These are phyloP conservation scores for Elachura formosa DNA, from an alignment of 2,113 vertebrate species.

Conservation along the genomic window DNA sequence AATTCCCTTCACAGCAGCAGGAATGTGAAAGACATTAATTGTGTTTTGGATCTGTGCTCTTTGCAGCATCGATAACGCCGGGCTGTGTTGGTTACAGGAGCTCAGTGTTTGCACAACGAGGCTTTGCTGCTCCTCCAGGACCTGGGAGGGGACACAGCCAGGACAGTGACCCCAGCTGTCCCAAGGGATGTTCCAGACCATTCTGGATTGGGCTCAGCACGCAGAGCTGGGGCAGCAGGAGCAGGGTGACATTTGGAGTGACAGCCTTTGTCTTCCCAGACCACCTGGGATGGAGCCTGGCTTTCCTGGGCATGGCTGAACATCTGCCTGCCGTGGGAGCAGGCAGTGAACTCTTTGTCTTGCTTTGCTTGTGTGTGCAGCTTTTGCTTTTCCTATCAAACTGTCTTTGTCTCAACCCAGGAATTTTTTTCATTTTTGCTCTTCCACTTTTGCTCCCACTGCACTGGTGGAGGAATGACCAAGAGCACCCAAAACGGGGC, in stretches of 20 bases:
- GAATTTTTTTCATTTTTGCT: not conserved
- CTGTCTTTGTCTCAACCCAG: not conserved
- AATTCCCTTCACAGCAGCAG: not conserved
- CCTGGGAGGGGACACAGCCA: not conserved
- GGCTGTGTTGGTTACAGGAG: not conserved
- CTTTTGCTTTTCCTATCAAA: not conserved
- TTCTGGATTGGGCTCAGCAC: not conserved
- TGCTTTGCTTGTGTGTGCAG: not conserved
- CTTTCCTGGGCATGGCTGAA: not conserved
- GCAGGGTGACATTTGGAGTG: not conserved
- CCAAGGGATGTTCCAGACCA: not conserved
- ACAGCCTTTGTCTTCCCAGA: not conserved
- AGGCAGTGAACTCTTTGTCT: not conserved
- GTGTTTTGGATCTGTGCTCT: not conserved
- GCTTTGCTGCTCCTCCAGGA: not conserved
- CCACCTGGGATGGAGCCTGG: rapidly evolving
- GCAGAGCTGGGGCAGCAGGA: not conserved
- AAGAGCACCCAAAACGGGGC: not conserved
- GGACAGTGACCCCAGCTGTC: not conserved
- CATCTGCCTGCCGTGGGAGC: not conserved
- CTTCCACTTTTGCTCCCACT: not conserved
- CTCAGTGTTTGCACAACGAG: not conserved
- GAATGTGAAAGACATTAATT: rapidly evolving
- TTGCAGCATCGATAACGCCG: not conserved
- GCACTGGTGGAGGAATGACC: too few relatives aligned